Evolutionary conservation across 2,888 invertebrate species (phyloP), one percentile per base, ranked within the genome.

Genomic region (Eupithecia dodoneata): DNA sequence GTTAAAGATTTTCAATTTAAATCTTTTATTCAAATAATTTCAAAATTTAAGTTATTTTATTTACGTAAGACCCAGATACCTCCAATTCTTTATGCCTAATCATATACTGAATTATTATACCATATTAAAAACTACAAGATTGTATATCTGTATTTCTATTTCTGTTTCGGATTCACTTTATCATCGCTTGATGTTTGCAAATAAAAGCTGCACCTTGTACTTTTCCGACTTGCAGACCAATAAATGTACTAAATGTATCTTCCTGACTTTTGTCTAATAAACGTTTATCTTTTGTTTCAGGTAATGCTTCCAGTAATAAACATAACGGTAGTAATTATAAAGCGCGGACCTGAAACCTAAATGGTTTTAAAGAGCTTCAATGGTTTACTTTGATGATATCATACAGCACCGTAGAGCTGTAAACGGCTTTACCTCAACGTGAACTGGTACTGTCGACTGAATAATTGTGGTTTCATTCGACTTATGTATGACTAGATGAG

Each of bases 211-310:
- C 12, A 18, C 63, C 12, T 63, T 59, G 3, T 55, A 10, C 10
- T 59, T 18, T 59, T 30, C 30, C 18, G 59, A 59, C 10, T 9
- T 59, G 4, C 59, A n/a, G n/a, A 55, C 59, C 55, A 59, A 59
- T 59, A 30, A 30, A 63, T 12, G 59, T 59, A 30, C 7, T 44
- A 44, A 4, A 44, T 55, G n/a, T n/a, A n/a, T 15, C 10, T 4
- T 59, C 9, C 45, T 67, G 47, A 71, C 47, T 71, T 76, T 55
- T 49, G 63, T n/a, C 44, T 47, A 69, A 63, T 74, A 74, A 77
- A 9, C 10, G 59, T 71, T 18, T 47, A 66, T 71, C 66, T 76
- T 70, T 81, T 85, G 84, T 85, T 85, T 69, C 83, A 85, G 84
- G 85, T 85, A 85, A 85, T 78, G 30, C 45, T 4, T 76, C 70